Evolutionary conservation across 2,113 vertebrate genomes (phyloP), one percentile per base, ranked within the genome.

Genomic region (Ceyx cyanopectus): DNA sequence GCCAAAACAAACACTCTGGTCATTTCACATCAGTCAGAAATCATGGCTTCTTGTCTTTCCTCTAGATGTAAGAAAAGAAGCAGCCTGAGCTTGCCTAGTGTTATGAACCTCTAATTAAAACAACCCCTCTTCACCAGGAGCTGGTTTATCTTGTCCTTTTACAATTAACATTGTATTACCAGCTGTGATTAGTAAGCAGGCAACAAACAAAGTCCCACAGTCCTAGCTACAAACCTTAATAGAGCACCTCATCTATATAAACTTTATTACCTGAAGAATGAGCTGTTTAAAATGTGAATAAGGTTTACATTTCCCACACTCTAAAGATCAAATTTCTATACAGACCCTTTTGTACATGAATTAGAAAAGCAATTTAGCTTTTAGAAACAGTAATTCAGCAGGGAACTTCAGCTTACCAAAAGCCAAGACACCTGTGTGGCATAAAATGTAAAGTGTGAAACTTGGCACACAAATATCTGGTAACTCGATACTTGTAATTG

Each of bases 311-410:
- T 88, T 85, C 27, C 11, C 57, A 48, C 21, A 37, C 26, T 43
- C 30, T 32, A 32, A 63, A 57, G 30, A 72, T 65, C 41, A 69
- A 60, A 91, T 91, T 85, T 77, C 84, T 81, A 30, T 20, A 19
- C 32, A 15, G 34, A 58, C 6, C 30, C 21, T 77, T 91, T 54
- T 37, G 40, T 45, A 68, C 26, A 37, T 72, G 34, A 73, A 68
- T 85, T 81, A 89, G 68, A 65, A 94, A 91, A 85, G 43, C 60
- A 81, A 53, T 85, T 85, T 48, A 61, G 41, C 19, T 68, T 88
- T 84, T 69, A 51, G 68, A 81, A 90, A 79, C n/a, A 70, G 65
- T 48, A 88, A 91, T 69, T 79, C 81, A 74, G 50, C 26, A 48
- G 74, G 73, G 66, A 93, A 51, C 30, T 68, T 63, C 43, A 78